A percentile compares a stretch with the other conserved stretches of the same genome.
phyloP scores from a whole-genome alignment of 2,797 vertebrate genomes.

The Falco cherrug region DNA sequence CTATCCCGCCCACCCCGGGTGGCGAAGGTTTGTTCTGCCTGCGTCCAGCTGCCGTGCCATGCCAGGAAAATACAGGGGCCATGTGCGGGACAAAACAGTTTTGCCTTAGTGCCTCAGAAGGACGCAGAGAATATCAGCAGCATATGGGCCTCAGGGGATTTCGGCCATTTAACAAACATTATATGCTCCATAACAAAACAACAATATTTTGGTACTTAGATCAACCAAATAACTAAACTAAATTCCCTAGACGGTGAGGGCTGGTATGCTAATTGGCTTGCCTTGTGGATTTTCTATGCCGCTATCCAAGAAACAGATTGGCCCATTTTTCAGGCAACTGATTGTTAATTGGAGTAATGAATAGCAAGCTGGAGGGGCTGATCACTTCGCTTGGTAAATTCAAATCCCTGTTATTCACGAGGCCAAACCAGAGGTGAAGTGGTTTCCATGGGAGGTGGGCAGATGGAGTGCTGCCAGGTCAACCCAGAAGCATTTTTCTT shows the following conservation, averaged over 20 bases:
- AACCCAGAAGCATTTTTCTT: background rate
- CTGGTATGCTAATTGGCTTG: conserved; percentile 81
- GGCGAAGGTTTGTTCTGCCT: conserved; percentile 77
- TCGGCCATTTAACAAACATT: conserved; percentile 76
- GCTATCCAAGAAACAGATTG: conserved; percentile 83
- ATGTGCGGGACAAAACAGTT: conserved; percentile 77
- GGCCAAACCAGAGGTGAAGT: conserved; percentile 47
- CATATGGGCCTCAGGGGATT: conserved; percentile 82
- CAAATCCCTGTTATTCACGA: conserved; percentile 74
- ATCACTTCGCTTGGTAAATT: conserved; percentile 79
- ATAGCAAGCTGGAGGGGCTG: conserved; percentile 74
- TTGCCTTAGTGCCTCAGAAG: conserved; percentile 73
- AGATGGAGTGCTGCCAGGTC: background rate
- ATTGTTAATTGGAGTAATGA: conserved; percentile 88
- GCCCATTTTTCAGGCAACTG: conserved; percentile 83
- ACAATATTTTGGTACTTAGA: conserved; percentile 74
- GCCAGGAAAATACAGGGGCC: conserved; percentile 79
- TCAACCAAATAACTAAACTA: conserved; percentile 70
- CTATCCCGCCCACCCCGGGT: conserved; percentile 77
- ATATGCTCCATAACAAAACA: conserved; percentile 67
- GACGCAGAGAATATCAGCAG: conserved; percentile 66
- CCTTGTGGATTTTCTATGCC: conserved; percentile 71
- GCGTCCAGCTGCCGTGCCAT: conserved; percentile 73
- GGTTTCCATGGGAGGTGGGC: conserved; percentile 26
- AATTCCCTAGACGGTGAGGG: conserved; percentile 78